phyloP scores from a whole-genome alignment of 1,140 invertebrate genomes.

The Penaeus vannamei region DNA sequence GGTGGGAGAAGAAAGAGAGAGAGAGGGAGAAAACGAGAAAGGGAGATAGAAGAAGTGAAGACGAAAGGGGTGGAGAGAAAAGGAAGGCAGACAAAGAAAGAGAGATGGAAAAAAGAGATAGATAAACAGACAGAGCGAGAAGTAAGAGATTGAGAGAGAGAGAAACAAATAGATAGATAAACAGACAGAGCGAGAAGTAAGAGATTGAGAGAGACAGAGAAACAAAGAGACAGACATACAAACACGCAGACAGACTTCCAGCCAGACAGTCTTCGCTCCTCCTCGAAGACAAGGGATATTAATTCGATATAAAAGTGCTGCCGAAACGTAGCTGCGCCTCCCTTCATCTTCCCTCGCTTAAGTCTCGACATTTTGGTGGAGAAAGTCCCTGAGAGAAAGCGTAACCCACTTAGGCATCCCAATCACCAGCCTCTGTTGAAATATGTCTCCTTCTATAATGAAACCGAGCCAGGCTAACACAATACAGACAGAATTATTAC shows the following conservation, averaged over 20 bases:
- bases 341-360: background rate
- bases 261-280: background rate
- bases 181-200: background rate
- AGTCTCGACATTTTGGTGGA: background rate
- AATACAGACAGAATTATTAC: conserved; percentile 66
- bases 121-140: background rate
- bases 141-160: background rate
- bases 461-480: conserved; percentile 64
- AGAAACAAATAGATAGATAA: background rate
- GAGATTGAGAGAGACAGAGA: background rate
- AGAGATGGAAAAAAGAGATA: background rate
- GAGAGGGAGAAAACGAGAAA: background rate
- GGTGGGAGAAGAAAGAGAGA: background rate
- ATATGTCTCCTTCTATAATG: conserved; percentile 63
- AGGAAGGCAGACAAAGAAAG: background rate
- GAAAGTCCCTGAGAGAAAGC: background rate
- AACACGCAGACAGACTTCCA: background rate
- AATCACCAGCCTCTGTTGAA: conserved; percentile 61
- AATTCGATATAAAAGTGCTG: background rate
- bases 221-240: background rate
- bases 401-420: conserved; percentile 53
- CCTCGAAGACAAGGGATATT: background rate
- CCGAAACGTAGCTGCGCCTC: background rate
- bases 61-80: background rate
- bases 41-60: background rate